Base-by-base conservation (phyloP, 2,113 vertebrate genomes). In the Oncorhynchus nerka region DNA sequence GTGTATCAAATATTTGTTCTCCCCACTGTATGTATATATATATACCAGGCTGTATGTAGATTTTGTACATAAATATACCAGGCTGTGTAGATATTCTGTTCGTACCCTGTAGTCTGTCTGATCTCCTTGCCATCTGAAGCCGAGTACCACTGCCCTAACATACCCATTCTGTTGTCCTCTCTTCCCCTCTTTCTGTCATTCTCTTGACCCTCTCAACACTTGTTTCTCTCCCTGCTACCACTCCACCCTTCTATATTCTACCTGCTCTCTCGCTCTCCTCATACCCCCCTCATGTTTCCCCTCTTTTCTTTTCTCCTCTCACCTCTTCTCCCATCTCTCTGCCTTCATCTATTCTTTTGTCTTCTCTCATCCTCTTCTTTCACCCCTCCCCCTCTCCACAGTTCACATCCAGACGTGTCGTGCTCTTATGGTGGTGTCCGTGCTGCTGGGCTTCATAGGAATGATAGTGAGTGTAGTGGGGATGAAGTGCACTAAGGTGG, bases 401-500 rank as follows among this genome's bases (percentile, higher is more conserved):
- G 98, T 95, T 83, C 97, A 99, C 85, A 96, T 99, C 89, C 98
- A 99, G 93, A 96, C 96, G 0, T 96, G 95, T 0, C 91, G 98
- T 28, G 98, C 98, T 48, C 95, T 99, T 71, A 98, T 99, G 98
- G 95, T 99, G 45, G 89, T 97, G 67, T 95, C 97, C 0, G 95
- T 99, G 28, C 95, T 99, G 81, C 90, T 99, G 93, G 98, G 98
- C 64, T 97, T 99, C 51, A 94, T 97, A 1, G 96, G 92, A 71
- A 94, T 97, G 87, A 93, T 99, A 2, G 91, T 98, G 86, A 99
- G 98, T 0, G 96, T 99, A 20, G 89, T 98, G 75, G 98, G 98
- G 78, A 99, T 99, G 97, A 97, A 99, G 77, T 99, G 98, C 88
- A 99, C 98, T 1, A 97, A 96, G 73, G 97, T 99, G 0, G 97